These are phyloP conservation scores for Pachymerium ferrugineum DNA, from an alignment of 2,888 invertebrate genomes.

Conservation along the genomic window DNA sequence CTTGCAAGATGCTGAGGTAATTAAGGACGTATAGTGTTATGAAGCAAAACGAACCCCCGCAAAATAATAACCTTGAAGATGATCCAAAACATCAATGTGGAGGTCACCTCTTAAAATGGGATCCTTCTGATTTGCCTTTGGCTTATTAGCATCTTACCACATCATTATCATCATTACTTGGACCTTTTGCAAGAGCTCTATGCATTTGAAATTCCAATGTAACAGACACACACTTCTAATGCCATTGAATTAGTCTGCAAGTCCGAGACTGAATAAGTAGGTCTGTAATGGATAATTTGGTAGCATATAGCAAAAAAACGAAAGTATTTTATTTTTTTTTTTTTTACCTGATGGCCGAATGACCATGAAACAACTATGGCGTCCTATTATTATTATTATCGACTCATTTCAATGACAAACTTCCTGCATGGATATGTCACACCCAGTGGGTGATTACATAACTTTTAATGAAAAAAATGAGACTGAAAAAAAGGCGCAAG, in stretches of 20 bases:
- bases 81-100: constrained; percentile 22
- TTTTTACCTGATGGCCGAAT: no score
- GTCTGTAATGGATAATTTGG: neutral
- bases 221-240: neutral
- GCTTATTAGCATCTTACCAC: neutral
- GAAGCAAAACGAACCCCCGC: neutral
- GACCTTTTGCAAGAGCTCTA: no score
- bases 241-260: neutral
- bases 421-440: constrained; percentile 1
- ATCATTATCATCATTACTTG: neutral
- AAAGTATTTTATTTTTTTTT: neutral
- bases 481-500: neutral
- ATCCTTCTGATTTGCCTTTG: constrained; percentile 5
- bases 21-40: neutral
- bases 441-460: neutral
- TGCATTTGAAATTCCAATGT: neutral
- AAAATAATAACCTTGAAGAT: constrained; percentile 17
- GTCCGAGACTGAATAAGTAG: neutral
- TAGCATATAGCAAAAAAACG: no score
- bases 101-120: constrained; percentile 13
- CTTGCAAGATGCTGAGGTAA: neutral
- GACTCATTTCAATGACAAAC: constrained; percentile 13
- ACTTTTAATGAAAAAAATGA: neutral
- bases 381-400: neutral
- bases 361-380: constrained; percentile 15